Percentiles rank a stretch among this genome's conserved stretches.
Conservation (phyloP, 2,113 vertebrate genomes). For the Tetrax tetrax region DNA sequence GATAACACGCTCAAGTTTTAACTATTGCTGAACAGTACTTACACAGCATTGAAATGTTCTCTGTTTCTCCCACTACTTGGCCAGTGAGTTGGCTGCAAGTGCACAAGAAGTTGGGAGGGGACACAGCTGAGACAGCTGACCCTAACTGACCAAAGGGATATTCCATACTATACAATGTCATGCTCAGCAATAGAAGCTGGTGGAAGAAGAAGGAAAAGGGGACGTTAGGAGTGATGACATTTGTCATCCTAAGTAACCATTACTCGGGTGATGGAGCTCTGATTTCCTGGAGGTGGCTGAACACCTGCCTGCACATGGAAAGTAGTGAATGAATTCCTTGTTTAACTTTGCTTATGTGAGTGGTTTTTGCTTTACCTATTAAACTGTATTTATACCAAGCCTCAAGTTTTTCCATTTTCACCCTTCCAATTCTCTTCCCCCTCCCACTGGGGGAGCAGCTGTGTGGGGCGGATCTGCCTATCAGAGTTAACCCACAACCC, state of each 20-base stretch:
- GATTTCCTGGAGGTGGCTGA: background rate
- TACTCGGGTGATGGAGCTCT: rapidly evolving
- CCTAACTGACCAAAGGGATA: background rate
- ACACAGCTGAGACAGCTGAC: background rate
- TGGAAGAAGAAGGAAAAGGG: background rate
- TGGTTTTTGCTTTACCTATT: background rate
- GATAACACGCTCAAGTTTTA: background rate
- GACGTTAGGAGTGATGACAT: rapidly evolving
- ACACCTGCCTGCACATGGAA: background rate
- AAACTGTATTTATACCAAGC: background rate
- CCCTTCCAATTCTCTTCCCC: background rate
- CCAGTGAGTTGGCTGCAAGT: background rate
- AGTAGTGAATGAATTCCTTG: background rate
- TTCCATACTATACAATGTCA: rapidly evolving
- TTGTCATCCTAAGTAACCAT: background rate
- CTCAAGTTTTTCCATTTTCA: background rate
- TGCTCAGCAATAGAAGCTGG: background rate
- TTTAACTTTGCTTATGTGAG: background rate
- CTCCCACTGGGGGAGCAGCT: background rate
- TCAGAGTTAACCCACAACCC: too few relatives aligned
- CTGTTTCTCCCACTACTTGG: background rate
- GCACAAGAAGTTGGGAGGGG: background rate
- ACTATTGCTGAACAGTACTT: background rate
- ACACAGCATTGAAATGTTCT: background rate
- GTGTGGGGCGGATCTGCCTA: background rate